A percentile compares a stretch with the other conserved stretches of the same genome.
Conservation (phyloP, 2,888 invertebrate species). For the Drosophila affinis region DNA sequence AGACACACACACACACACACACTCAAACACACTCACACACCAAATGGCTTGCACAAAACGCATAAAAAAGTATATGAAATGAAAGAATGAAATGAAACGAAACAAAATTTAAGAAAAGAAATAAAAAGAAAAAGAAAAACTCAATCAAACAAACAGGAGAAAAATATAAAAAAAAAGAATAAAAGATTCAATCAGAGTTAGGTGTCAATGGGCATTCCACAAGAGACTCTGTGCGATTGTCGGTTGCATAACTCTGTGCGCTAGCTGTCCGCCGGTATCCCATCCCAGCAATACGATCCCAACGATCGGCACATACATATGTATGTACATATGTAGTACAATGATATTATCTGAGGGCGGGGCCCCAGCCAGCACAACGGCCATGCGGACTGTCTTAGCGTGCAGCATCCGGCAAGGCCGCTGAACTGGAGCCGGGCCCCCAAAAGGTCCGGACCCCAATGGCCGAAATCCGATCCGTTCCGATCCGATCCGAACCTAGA, state of each 20-base stretch:
- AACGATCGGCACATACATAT: slow-evolving; percentile 1
- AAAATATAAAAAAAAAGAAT: slow-evolving; percentile 9
- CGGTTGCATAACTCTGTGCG: slow-evolving; percentile 83
- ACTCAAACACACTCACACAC: slow-evolving; percentile 42
- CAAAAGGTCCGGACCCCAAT: slow-evolving; percentile 32
- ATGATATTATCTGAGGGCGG: slow-evolving; percentile 20
- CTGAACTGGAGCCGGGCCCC: slow-evolving; percentile 64
- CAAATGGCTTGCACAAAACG: slow-evolving; percentile 47
- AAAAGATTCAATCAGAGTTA: slow-evolving; percentile 82
- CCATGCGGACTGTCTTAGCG: slow-evolving; percentile 76
- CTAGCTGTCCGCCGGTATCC: slow-evolving; percentile 79
- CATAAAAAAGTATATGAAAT: slow-evolving; percentile 26
- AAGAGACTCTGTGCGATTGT: slow-evolving; percentile 70
- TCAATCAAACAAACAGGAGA: slow-evolving; percentile 67
- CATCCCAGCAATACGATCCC: slow-evolving; percentile 27
- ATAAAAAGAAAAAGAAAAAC: slow-evolving; percentile 58
- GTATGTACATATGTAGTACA: neutral
- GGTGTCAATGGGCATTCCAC: slow-evolving; percentile 80
- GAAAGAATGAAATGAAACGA: slow-evolving; percentile 57
- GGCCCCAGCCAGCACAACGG: slow-evolving; percentile 72
- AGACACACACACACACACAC: slow-evolving; percentile 35
- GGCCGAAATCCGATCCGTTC: slow-evolving; percentile 11
- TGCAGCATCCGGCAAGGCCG: slow-evolving; percentile 67
- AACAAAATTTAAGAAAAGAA: slow-evolving; percentile 51
- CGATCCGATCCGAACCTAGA: neutral